Conservation (phyloP, 2,888 invertebrate genomes). For the Sturmia bella region DNA sequence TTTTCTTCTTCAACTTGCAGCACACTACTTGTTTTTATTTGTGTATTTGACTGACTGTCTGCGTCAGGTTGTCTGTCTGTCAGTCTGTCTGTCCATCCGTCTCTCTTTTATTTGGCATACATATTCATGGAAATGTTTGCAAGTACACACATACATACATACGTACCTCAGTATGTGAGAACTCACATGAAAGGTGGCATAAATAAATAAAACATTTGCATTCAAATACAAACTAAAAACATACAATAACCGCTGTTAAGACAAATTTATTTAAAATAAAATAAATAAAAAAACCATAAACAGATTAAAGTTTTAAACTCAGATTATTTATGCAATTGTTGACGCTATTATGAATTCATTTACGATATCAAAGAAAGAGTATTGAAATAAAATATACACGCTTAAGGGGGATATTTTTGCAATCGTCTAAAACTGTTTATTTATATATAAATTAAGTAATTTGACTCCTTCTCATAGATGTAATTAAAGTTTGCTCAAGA, state of each 20-base stretch:
- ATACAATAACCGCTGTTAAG: conserved; percentile 34
- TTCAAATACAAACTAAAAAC: conserved; percentile 41
- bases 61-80: background rate
- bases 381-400: conserved; percentile 28
- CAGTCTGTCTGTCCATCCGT: background rate
- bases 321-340: conserved; percentile 41
- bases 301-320: conserved; percentile 55
- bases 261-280: conserved; percentile 14
- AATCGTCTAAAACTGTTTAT: conserved; percentile 8
- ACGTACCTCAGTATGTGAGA: background rate
- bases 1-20: conserved; percentile 28
- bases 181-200: conserved; percentile 55
- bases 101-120: background rate
- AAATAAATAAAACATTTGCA: conserved; percentile 60
- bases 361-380: conserved; percentile 3
- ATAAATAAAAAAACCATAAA: background rate
- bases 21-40: conserved; percentile 13
- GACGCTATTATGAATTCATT: conserved; percentile 37
- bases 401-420: conserved; percentile 42
- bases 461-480: background rate
- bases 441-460: conserved; percentile 35
- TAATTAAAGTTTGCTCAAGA: conserved; percentile 19
- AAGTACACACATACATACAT: background rate
- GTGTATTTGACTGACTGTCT: conserved; percentile 8
- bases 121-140: background rate